phyloP scores from a whole-genome alignment of 1,140 invertebrate species.

The Mycetomoellerius zeteki region DNA sequence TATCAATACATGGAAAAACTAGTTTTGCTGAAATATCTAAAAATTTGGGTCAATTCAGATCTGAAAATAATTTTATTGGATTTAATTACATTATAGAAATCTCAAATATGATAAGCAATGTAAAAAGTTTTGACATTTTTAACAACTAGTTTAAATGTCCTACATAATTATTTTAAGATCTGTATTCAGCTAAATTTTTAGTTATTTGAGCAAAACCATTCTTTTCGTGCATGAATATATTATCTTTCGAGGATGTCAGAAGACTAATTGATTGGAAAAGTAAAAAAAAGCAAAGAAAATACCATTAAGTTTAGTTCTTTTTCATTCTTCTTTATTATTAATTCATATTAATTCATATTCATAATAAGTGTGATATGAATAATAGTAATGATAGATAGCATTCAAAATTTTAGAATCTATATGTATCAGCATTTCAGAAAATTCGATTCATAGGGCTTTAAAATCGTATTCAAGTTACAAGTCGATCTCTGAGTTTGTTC shows the following conservation, averaged over 20 bases:
- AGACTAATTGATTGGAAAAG: not conserved
- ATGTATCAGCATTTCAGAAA: not conserved
- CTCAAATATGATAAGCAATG: too few relatives aligned
- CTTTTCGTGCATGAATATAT: too few relatives aligned
- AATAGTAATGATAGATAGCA: not conserved
- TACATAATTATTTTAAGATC: too few relatives aligned
- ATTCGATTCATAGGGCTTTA: not conserved
- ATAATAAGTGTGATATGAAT: not conserved
- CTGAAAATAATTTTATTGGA: too few relatives aligned
- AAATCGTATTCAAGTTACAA: not conserved
- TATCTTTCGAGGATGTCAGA: not conserved
- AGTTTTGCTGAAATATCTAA: too few relatives aligned
- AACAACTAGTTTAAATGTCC: too few relatives aligned
- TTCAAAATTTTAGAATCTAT: not conserved
- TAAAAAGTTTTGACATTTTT: too few relatives aligned
- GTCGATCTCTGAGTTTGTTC: not conserved
- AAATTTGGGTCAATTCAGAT: too few relatives aligned
- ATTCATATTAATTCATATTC: not conserved
- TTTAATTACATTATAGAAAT: too few relatives aligned
- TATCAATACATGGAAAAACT: not conserved
- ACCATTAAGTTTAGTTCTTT: not conserved
- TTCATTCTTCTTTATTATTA: not conserved
- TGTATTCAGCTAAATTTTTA: too few relatives aligned
- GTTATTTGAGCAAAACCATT: too few relatives aligned
- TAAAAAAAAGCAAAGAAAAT: not conserved